Evolutionary conservation across 1,140 invertebrate species (phyloP), one percentile per base, ranked within the genome.

Genomic region (Archivesica marissinica): DNA sequence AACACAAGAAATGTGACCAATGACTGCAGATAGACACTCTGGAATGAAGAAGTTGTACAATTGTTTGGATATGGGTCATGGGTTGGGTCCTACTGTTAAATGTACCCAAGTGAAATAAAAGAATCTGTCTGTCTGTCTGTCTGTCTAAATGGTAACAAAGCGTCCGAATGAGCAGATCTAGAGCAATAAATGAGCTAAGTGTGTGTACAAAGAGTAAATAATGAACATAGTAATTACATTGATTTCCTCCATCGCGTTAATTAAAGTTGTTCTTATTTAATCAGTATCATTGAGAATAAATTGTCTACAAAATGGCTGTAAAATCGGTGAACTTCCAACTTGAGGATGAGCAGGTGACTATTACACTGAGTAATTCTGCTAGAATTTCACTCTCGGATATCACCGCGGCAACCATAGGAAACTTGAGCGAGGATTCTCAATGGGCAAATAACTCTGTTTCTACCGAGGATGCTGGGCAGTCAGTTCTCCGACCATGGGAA

Each of bases 381-480:
- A 75, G 54, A 50, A 33, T 85, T 13, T 85, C 82, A 2, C 23
- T 85, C 1, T 25, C 82, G 0, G 82, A 85, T 20, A 85, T 85
- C 9, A 54, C 75, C 3, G 61, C 39, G 1, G 64, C 82, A 52
- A 85, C 82, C 47, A 85, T 85, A 64, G 80, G 80, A 7, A 61
- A 74, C 66, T 41, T 82, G 30, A 30, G 35, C 17, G 70, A 47
- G 20, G 50, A 74, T 33, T 28, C 70, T 50, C 35, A 44, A 59
- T 77, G 75, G 75, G 75, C 6, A 41, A 56, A 77, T 28, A 72
- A 61, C 33, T 59, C 52, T 30, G n/a, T 11, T 1, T 17, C 38
- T 25, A 7, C 47, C 1, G 11, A 9, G 15, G 75, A 77, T 44
- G 13, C 20, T n/a, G 33, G 28, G 0, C 3, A 2, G 4, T n/a